These are phyloP conservation scores for Rhagoletis zephyria DNA, from an alignment of 1,140 invertebrate species.

Conservation along the genomic window DNA sequence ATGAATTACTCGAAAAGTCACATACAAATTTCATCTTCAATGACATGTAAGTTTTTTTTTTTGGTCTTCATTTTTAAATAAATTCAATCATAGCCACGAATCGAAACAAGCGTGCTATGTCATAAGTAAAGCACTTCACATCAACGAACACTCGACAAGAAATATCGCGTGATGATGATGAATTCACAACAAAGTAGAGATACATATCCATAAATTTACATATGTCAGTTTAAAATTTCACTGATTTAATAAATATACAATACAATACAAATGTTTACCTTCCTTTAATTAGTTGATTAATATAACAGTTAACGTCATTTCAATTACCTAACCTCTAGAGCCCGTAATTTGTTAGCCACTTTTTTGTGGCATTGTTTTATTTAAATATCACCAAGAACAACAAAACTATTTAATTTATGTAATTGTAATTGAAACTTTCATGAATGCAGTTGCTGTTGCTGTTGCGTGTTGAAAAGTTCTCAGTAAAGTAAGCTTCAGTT, in stretches of 20 bases:
- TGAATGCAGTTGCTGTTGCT: neutral
- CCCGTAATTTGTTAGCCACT: neutral
- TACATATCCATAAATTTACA: too few relatives aligned
- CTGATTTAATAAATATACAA: too few relatives aligned
- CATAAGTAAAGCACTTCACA: too few relatives aligned
- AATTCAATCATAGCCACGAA: too few relatives aligned
- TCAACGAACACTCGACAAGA: neutral
- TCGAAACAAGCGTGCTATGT: too few relatives aligned
- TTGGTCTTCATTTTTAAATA: too few relatives aligned
- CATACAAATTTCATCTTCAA: too few relatives aligned
- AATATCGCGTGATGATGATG: neutral
- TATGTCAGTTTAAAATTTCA: too few relatives aligned
- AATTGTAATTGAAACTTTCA: slow-evolving; percentile 9
- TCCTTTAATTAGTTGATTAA: neutral
- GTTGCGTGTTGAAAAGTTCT: slow-evolving; percentile 2
- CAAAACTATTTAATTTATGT: neutral
- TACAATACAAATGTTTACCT: neutral
- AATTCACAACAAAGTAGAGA: neutral
- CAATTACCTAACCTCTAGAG: neutral
- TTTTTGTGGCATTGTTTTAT: neutral
- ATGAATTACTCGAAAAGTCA: too few relatives aligned
- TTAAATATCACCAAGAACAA: neutral
- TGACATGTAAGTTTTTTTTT: too few relatives aligned
- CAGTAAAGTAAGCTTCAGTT: neutral
- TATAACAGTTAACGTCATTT: slow-evolving; percentile 7